A percentile compares a stretch with the other conserved stretches of the same genome.
Conservation (phyloP, 2,113 vertebrate species). For the Morone saxatilis region DNA sequence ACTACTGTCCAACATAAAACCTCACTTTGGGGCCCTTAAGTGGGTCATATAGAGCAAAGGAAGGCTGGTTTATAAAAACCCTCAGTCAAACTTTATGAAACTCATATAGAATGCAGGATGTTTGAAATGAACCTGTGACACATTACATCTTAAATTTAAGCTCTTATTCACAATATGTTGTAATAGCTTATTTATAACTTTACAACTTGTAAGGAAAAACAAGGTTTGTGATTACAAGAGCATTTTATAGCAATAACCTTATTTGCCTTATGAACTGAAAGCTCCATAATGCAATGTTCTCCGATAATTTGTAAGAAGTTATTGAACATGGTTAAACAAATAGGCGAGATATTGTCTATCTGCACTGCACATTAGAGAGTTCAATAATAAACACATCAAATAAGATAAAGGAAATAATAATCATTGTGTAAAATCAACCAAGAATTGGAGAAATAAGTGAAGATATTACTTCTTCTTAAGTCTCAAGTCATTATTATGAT, state of each 20-base stretch:
- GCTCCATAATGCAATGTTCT: not conserved
- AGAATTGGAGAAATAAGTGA: not conserved
- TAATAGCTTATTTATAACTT: not conserved
- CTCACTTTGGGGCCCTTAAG: constrained; percentile 27
- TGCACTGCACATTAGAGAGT: not conserved
- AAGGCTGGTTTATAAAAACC: constrained; percentile 23
- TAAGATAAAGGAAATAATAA: not conserved
- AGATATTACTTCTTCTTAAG: not conserved
- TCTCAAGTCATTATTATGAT: not conserved
- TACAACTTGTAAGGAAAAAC: not conserved
- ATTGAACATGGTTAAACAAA: not conserved
- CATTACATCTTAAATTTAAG: constrained; percentile 1
- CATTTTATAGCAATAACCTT: not conserved
- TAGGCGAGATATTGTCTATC: not conserved
- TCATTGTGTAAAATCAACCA: not conserved
- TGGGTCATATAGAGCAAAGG: constrained; percentile 30
- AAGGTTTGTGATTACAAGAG: not conserved
- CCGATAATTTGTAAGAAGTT: not conserved
- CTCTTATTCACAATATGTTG: not conserved
- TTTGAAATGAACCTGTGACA: constrained; percentile 13
- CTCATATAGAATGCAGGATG: not conserved
- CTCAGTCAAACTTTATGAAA: constrained; percentile 20
- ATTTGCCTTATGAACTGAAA: not conserved
- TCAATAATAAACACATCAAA: not conserved
- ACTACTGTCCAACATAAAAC: constrained; percentile 38